Evolutionary conservation across 30 jellyfish, hydroid and myxozoan species (phyloP), one percentile per base, ranked within the genome.

Genomic region (Hydractinia echinata): DNA sequence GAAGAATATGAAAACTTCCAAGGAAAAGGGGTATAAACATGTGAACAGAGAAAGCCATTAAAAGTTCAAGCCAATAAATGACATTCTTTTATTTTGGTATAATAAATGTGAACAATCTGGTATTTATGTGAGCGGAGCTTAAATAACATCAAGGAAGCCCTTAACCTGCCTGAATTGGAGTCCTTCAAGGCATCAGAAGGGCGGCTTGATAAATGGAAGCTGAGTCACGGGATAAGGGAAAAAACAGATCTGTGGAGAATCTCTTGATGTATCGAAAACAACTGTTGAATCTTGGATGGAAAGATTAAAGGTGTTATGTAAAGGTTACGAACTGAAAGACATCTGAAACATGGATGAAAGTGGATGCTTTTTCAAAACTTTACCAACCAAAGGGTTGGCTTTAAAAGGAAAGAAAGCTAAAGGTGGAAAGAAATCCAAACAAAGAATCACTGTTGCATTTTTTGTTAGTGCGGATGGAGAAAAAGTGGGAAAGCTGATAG

Each of bases 191-290:
- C 89, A 15, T 68, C 79, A 15, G 14, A 81, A 18, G 82, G 89
- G 1, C 53, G 82, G 89, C 79, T 68, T 53, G 89, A 81, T 20
- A 72, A 81, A 50, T 81, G 88, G 86, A 81, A 66, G 69, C 14
- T 18, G 53, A 30, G 81, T 1, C 68, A 81, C 73, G 73, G 48
- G 51, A 81, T 81, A 48, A 53, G 82, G 39, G 88, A 82, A 81
- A 79, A 52, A 52, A 49, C 62, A 48, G 15, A 70, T 71, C 56
- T 50, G 67, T 55, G 92, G 82, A 20, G 92, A 73, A 82, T 44
- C 30, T 16, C 73, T 76, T 18, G 92, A 76, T 53, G 88, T 81
- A 11, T 51, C 0, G 20, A 55, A 44, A 8, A 77, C 72, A 52
- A 15, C 21, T 13, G 82, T 73, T 15, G 89, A 44, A 54, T 13